Evolutionary conservation across 1,140 invertebrate species (phyloP).

Genomic region (Sinonovacula constricta): DNA sequence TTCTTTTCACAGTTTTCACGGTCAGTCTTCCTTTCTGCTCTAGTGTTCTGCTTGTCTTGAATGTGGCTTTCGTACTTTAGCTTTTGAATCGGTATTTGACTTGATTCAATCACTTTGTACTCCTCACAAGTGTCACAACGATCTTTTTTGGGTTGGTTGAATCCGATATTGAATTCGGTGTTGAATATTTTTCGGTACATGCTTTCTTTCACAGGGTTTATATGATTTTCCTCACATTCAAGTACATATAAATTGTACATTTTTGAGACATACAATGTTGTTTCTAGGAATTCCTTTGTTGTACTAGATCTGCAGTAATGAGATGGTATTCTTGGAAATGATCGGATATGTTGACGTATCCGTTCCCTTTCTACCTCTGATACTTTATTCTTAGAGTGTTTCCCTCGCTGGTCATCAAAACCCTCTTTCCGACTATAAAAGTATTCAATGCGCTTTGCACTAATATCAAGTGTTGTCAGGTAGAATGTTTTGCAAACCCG

Average conservation of each 20-base stretch:
- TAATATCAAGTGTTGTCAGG: slow-evolving; percentile 27
- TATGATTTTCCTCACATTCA: slow-evolving; percentile 19
- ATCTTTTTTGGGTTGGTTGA: slow-evolving; percentile 54
- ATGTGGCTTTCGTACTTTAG: slow-evolving; percentile 16
- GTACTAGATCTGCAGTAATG: not conserved
- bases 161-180: slow-evolving; percentile 47
- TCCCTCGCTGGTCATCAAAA: not conserved
- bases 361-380: not conserved
- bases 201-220: slow-evolving; percentile 19
- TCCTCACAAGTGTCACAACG: slow-evolving; percentile 45
- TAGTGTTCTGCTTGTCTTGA: slow-evolving; percentile 25
- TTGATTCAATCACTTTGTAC: not conserved
- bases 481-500: slow-evolving; percentile 21
- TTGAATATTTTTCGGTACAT: slow-evolving; percentile 53
- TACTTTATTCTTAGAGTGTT: not conserved
- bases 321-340: slow-evolving; percentile 15
- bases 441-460: not conserved
- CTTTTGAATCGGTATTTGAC: not conserved
- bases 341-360: slow-evolving; percentile 16
- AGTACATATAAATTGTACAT: slow-evolving; percentile 33
- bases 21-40: slow-evolving; percentile 34
- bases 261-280: not conserved
- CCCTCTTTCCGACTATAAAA: not conserved
- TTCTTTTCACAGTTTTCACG: not conserved
- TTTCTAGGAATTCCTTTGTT: slow-evolving; percentile 23